Base-by-base conservation (phyloP, 2,888 invertebrate genomes). In the Erebia aethiops region DNA sequence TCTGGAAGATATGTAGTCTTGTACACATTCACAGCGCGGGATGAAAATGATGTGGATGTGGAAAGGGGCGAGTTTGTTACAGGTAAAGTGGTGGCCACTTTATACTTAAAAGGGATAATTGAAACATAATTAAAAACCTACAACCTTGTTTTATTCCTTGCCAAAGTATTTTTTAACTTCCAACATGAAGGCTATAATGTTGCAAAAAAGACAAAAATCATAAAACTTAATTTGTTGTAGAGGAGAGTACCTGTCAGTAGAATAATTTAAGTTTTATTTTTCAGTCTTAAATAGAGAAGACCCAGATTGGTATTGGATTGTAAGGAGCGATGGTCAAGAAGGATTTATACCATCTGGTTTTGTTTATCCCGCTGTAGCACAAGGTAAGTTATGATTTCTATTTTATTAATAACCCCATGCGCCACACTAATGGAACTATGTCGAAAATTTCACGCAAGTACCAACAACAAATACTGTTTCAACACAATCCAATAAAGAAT, bases 291-390 rank as follows among this genome's bases (percentile, higher is more conserved):
- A 99, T 89, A 95, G 97, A 81, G 98, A 98, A 86, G 98, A 99
- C 89, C 97, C 98, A 0, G 98, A 98, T 87, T 99, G 99, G 99
- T 98, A 97, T 87, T 99, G 98, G 98, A 97, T 99, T 67, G 96
- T 98, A 54, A 94, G 98, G 77, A 97, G 97, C 78, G 98, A 98
- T 83, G 98, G 98, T 0, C 97, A 98, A 80, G 98, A 99, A 88
- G 99, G 99, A 0, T 99, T 99, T 87, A 98, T 99, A 67, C 99
- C 99, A 0, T 97, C 98, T 9, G 98, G 98, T 35, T 98, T 98
- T 83, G 98, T 98, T 0, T 98, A 98, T 92, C 98, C 98, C 0
- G 98, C 97, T 18, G 97, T 92, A 8, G 89, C 91, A 94, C 94
- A 96, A 96, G 92, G 97, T 97, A 78, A 14, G 11, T 18, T 57